These are phyloP conservation scores for Drosophila pseudotalamancana DNA, from an alignment of 2,888 invertebrate species.

Conservation along the genomic window DNA sequence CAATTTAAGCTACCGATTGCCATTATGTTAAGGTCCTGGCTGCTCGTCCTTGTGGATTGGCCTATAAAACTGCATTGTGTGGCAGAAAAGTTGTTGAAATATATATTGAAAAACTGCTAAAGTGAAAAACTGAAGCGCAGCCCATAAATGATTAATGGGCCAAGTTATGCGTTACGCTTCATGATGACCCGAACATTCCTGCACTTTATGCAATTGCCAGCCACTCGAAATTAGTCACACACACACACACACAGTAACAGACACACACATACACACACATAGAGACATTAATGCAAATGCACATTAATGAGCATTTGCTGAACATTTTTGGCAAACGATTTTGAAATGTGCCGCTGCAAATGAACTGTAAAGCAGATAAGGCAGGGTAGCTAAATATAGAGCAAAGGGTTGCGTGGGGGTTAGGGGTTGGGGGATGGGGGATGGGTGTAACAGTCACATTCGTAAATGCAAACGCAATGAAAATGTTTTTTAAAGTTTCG, in stretches of 20 bases:
- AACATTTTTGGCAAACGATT: constrained; percentile 55
- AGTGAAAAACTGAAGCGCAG: constrained; percentile 47
- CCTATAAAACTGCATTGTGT: constrained; percentile 63
- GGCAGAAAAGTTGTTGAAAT: constrained; percentile 59
- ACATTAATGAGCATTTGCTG: constrained; percentile 69
- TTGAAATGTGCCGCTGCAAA: constrained; percentile 63
- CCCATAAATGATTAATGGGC: constrained; percentile 79
- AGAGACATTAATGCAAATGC: constrained; percentile 37
- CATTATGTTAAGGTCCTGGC: constrained; percentile 54
- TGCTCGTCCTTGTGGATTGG: constrained; percentile 44
- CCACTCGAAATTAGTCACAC: constrained; percentile 64
- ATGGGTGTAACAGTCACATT: constrained; percentile 8
- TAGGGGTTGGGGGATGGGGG: too few relatives aligned
- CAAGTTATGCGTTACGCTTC: constrained; percentile 54
- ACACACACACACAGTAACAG: constrained; percentile 10
- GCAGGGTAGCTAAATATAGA: too few relatives aligned
- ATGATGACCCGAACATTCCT: constrained; percentile 44
- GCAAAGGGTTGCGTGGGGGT: neutral
- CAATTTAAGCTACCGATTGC: constrained; percentile 58
- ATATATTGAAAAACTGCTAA: constrained; percentile 43
- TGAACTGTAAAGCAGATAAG: constrained; percentile 71
- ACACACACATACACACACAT: neutral
- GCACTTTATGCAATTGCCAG: constrained; percentile 61
- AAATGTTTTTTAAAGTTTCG: constrained; percentile 63
- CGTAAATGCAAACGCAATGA: constrained; percentile 58